A percentile compares a stretch with the other conserved stretches of the same genome.
phyloP scores from a whole-genome alignment of 2,888 invertebrate genomes.

The Eupithecia vulgata region DNA sequence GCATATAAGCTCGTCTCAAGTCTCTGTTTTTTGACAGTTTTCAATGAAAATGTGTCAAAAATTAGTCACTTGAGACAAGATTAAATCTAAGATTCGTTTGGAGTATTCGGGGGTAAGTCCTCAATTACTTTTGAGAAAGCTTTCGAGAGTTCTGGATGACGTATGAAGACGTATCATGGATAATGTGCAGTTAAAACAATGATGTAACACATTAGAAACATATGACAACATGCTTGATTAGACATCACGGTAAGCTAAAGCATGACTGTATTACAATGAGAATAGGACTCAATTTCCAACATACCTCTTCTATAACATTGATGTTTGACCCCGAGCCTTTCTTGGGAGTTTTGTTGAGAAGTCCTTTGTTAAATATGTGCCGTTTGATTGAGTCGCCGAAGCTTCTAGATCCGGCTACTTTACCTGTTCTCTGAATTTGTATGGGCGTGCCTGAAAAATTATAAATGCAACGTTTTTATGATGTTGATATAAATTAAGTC shows the following conservation, averaged over 20 bases:
- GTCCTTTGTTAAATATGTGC: slow-evolving; percentile 91
- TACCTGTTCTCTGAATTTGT: slow-evolving; percentile 85
- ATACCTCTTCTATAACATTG: slow-evolving; percentile 73
- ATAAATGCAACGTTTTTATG: background rate
- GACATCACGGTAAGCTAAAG: slow-evolving; percentile 41
- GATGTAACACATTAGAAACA: slow-evolving; percentile 6
- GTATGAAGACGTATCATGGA: background rate
- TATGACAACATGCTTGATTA: slow-evolving; percentile 36
- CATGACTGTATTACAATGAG: slow-evolving; percentile 10
- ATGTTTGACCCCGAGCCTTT: slow-evolving; percentile 75
- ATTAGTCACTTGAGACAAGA: too few species aligned
- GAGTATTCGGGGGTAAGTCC: too few species aligned
- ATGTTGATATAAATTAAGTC: background rate
- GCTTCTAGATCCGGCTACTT: slow-evolving; percentile 86
- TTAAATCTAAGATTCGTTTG: too few species aligned
- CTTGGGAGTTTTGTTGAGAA: slow-evolving; percentile 81
- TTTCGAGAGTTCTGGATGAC: background rate
- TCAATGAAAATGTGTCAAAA: too few species aligned
- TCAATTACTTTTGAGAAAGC: background rate
- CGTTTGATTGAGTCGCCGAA: slow-evolving; percentile 93
- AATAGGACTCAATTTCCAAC: slow-evolving; percentile 23
- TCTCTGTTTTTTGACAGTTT: too few species aligned
- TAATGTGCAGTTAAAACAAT: slow-evolving; percentile 3
- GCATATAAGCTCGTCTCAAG: too few species aligned
- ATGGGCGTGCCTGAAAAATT: slow-evolving; percentile 86